Percentiles rank a stretch among this genome's conserved stretches.
phyloP scores from a whole-genome alignment of 2,797 vertebrate species.

The Chromobotia macracanthus region DNA sequence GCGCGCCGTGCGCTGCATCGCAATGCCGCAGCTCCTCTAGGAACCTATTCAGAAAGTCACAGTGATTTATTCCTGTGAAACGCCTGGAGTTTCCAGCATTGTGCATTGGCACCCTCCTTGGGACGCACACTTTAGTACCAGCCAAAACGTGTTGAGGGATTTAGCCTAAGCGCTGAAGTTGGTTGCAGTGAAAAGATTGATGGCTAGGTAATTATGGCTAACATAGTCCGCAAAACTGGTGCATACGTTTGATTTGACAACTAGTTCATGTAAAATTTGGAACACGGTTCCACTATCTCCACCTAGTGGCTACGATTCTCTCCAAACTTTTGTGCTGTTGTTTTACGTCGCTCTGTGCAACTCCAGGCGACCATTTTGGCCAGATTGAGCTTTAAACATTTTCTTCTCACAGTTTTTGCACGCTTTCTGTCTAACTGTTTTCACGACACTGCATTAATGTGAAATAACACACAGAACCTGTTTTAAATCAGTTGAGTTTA shows the following conservation, averaged over 20 bases:
- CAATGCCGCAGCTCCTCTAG: constrained; percentile 85
- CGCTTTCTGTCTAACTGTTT: constrained; percentile 9
- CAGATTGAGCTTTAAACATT: too few species aligned
- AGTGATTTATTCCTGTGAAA: constrained; percentile 86
- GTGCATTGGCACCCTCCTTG: constrained; percentile 28
- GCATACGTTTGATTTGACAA: constrained; percentile 41
- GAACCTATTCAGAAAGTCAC: constrained; percentile 84
- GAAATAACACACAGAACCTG: neutral
- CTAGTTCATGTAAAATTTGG: neutral
- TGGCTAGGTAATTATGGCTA: constrained; percentile 31
- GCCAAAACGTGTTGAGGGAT: constrained; percentile 32
- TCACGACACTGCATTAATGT: neutral
- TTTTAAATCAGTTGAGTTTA: neutral
- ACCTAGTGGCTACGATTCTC: constrained; percentile 49
- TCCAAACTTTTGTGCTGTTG: neutral
- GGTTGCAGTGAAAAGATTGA: constrained; percentile 42
- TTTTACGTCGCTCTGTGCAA: neutral
- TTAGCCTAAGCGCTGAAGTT: constrained; percentile 20
- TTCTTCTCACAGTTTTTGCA: neutral
- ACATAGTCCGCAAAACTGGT: constrained; percentile 14
- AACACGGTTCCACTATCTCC: constrained; percentile 20
- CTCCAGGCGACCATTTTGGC: neutral
- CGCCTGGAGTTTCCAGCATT: constrained; percentile 79
- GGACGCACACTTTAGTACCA: constrained; percentile 69
- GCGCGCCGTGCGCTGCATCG: constrained; percentile 84